phyloP scores from a whole-genome alignment of 1,140 invertebrate genomes.

The Anastrepha ludens region DNA sequence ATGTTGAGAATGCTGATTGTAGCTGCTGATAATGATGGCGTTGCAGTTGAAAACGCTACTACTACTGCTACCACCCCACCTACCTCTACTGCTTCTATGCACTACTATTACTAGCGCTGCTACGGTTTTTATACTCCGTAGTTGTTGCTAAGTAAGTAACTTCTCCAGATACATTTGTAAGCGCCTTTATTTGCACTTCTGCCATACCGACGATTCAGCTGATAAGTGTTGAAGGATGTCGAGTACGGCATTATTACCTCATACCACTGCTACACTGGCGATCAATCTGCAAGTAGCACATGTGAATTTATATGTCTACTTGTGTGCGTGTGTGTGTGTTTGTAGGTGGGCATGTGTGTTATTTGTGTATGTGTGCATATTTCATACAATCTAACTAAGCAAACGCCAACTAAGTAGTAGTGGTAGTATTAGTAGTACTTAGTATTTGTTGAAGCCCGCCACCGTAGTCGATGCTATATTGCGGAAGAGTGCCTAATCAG shows the following conservation, averaged over 20 bases:
- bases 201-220: background rate
- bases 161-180: background rate
- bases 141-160: constrained; percentile 23
- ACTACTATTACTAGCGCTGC: background rate
- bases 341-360: background rate
- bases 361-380: background rate
- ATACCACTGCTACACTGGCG: background rate
- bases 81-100: background rate
- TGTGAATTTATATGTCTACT: background rate
- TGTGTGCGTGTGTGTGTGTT: background rate
- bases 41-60: background rate
- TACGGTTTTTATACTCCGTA: background rate
- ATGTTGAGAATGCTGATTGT: background rate
- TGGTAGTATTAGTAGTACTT: too few relatives aligned
- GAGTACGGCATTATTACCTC: constrained; percentile 25
- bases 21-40: background rate
- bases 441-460: too few relatives aligned
- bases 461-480: too few relatives aligned
- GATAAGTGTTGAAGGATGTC: constrained; percentile 32
- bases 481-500: background rate
- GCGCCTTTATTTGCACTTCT: constrained; percentile 33
- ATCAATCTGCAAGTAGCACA: background rate
- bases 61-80: background rate
- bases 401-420: background rate
- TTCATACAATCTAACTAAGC: background rate